A percentile compares a stretch with the other conserved stretches of the same genome.
phyloP scores from a whole-genome alignment of 2,113 vertebrate genomes.

The Poeciliopsis turrubarensis region DNA sequence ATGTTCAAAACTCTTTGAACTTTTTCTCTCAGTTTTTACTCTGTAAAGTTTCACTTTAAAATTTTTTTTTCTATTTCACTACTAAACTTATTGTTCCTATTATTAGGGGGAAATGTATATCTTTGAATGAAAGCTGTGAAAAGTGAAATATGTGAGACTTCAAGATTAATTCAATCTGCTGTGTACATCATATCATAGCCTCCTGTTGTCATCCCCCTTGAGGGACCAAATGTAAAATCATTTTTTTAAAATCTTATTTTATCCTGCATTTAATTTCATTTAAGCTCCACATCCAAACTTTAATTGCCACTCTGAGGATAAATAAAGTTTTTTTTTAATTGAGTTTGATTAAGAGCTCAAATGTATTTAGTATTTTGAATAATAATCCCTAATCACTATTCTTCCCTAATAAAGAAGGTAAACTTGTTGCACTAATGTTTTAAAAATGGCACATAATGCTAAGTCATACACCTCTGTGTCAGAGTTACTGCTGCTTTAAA shows the following conservation, averaged over 20 bases:
- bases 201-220: background rate
- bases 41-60: background rate
- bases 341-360: background rate
- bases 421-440: background rate
- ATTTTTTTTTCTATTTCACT: background rate
- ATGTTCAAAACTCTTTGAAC: constrained; percentile 27
- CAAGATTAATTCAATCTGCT: background rate
- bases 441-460: constrained; percentile 29
- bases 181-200: background rate
- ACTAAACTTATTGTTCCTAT: background rate
- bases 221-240: background rate
- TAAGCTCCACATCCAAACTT: too few species aligned
- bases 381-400: background rate
- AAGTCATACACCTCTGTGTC: constrained; percentile 23
- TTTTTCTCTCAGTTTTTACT: constrained; percentile 11
- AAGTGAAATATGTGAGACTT: background rate
- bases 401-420: background rate
- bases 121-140: background rate
- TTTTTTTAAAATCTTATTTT: too few species aligned
- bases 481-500: constrained; percentile 39
- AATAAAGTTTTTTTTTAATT: too few species aligned
- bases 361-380: background rate
- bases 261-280: too few species aligned
- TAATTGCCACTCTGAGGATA: too few species aligned
- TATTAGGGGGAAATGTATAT: background rate